Evolutionary conservation across 2,797 vertebrate species (phyloP).

Genomic region (Eulemur mongoz): DNA sequence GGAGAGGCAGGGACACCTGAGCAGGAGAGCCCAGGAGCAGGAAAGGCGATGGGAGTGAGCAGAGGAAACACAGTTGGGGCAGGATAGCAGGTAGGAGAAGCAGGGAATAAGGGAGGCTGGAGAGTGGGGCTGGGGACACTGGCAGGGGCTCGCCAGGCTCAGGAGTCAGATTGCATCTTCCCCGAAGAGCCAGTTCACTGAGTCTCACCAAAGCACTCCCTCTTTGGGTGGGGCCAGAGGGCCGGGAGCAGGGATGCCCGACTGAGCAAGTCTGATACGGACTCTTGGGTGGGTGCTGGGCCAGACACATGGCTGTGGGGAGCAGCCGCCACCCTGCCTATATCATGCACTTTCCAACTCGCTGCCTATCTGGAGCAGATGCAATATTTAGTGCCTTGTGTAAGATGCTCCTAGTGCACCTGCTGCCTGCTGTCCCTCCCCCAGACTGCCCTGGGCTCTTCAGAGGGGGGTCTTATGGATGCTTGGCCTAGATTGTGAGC

Average conservation of each 20-base stretch:
- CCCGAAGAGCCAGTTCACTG: neutral
- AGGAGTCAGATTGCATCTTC: too few species aligned
- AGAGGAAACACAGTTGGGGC: neutral
- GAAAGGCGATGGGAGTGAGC: neutral
- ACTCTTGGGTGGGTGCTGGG: neutral
- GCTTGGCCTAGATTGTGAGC: slow-evolving; percentile 34
- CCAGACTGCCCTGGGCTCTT: neutral
- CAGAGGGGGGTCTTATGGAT: neutral
- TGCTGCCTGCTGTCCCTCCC: slow-evolving; percentile 32
- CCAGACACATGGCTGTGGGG: neutral
- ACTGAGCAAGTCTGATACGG: neutral
- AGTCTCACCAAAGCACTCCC: neutral
- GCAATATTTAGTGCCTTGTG: slow-evolving; percentile 59
- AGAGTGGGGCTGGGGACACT: neutral
- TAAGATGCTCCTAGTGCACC: slow-evolving; percentile 31
- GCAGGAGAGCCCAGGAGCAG: neutral
- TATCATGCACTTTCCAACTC: slow-evolving; percentile 53
- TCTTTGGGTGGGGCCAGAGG: neutral
- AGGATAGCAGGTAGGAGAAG: neutral
- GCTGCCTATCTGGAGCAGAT: slow-evolving; percentile 70
- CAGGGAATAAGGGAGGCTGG: neutral
- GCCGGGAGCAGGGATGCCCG: neutral
- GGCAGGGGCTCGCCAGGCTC: neutral
- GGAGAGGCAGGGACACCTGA: neutral
- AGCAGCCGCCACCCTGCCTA: neutral